Evolutionary conservation across 1,140 invertebrate genomes (phyloP).

Genomic region (Platorchestia sp.): DNA sequence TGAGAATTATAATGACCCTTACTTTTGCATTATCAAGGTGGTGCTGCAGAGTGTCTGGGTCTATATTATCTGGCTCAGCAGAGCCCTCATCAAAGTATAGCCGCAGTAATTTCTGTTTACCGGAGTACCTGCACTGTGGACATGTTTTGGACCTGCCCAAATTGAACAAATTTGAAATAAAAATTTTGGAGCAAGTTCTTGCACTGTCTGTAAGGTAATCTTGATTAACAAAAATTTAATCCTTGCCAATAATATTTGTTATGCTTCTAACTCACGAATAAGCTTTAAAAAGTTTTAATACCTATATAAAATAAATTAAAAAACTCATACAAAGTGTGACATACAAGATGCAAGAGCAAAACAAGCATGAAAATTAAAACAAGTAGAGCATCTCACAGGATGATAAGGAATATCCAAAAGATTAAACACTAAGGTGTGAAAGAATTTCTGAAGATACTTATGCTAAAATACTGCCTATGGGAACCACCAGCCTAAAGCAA

Average conservation of each 20-base stretch:
- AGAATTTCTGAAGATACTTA: neutral
- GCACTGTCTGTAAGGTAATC: neutral
- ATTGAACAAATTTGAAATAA: conserved; percentile 61
- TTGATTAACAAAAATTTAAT: neutral
- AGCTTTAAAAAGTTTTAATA: neutral
- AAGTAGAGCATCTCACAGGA: too few relatives aligned
- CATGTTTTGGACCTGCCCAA: conserved; percentile 63
- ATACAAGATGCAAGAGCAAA: neutral
- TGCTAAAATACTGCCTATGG: neutral
- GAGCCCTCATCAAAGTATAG: neutral
- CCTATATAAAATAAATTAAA: neutral
- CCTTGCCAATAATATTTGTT: neutral
- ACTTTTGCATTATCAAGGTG: neutral
- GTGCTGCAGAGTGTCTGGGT: neutral
- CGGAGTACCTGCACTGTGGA: neutral
- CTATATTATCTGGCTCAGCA: neutral
- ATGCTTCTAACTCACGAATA: neutral
- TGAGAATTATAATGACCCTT: neutral
- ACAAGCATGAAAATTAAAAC: neutral
- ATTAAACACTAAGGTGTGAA: neutral
- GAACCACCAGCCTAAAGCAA: neutral
- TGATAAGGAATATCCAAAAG: neutral
- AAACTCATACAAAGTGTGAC: neutral
- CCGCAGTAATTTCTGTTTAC: neutral
- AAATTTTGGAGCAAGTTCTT: neutral